A percentile compares a stretch with the other conserved stretches of the same genome.
phyloP scores from a whole-genome alignment of 2,888 invertebrate species.

The Cephus nigrinus region DNA sequence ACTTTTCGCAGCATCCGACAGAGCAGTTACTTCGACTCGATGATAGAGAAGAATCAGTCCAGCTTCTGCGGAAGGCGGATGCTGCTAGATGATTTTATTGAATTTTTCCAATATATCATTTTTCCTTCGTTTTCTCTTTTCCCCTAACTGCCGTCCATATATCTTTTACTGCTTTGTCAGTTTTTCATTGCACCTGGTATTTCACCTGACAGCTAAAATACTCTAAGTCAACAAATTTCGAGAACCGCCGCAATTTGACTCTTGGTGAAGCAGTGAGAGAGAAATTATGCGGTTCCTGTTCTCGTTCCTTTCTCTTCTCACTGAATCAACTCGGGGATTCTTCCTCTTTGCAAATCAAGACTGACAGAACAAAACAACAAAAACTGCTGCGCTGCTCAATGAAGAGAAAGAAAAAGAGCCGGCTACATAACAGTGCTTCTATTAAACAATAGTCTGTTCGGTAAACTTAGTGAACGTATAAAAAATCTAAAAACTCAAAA shows the following conservation, averaged over 20 bases:
- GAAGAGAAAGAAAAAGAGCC: not conserved
- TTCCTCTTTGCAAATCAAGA: not conserved
- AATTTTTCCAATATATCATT: not conserved
- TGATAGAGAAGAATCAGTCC: not conserved
- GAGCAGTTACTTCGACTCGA: not conserved
- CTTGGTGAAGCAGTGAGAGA: not conserved
- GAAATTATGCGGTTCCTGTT: not conserved
- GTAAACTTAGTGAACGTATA: not conserved
- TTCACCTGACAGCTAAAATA: not conserved
- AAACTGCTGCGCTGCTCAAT: not conserved
- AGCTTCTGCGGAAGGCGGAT: not conserved
- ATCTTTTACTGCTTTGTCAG: not conserved
- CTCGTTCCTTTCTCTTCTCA: not conserved
- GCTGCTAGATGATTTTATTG: not conserved
- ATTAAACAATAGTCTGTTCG: not conserved
- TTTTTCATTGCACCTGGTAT: not conserved
- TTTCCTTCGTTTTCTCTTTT: not conserved
- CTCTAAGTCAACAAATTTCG: not conserved
- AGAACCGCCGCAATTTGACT: not conserved
- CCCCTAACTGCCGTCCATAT: not conserved
- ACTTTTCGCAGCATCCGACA: constrained; percentile 40
- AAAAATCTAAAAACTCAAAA: not conserved
- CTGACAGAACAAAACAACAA: not conserved
- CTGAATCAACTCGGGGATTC: not conserved
- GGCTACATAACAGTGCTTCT: not conserved